Evolutionary conservation across 1,140 invertebrate species (phyloP), one percentile per base, ranked within the genome.

Genomic region (Heliconius eleuchia): DNA sequence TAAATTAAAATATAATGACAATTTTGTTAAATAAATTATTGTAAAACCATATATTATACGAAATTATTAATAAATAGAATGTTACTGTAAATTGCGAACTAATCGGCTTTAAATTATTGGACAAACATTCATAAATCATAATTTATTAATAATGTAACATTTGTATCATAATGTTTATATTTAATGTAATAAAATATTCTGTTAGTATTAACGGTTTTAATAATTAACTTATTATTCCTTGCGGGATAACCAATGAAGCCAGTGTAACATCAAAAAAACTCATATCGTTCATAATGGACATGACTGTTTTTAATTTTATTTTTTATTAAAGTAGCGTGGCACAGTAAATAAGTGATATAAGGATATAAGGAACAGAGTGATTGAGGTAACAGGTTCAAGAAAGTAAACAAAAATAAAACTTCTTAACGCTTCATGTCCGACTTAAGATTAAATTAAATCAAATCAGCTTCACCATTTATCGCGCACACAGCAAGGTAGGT

Each of bases 51-150:
- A 60, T 11, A 23, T 6, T 55, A 57, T 23, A 57, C 30, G 60
- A 11, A 19, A 19, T 4, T 34, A 39, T 71, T 71, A 39, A 37
- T 71, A 72, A 72, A 72, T 72, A n/a, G 37, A 39, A 72, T 72
- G n/a, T n/a, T 19, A 39, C 60, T 66, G 11, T 72, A 42, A 72
- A 72, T 72, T 39, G 8, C 19, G 16, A 39, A 37, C 71, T 72
- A 72, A 72, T 72, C 34, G 71, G 71, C 37, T 72, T 42, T 42
- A 72, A 72, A 39, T 72, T 39, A 72, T 72, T 72, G 71, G 16
- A 72, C 71, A 42, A 42, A 42, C 71, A 7, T 42, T 72, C 1
- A 42, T 72, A 72, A 72, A n/a, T 42, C 18, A 71, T 11, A 19
- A 52, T 52, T n/a, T 39, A 27, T 8, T 18, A 72, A 72, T 39